Evolutionary conservation across 2,113 vertebrate species (phyloP).

Genomic region (Lycocorax pyrrhopterus): DNA sequence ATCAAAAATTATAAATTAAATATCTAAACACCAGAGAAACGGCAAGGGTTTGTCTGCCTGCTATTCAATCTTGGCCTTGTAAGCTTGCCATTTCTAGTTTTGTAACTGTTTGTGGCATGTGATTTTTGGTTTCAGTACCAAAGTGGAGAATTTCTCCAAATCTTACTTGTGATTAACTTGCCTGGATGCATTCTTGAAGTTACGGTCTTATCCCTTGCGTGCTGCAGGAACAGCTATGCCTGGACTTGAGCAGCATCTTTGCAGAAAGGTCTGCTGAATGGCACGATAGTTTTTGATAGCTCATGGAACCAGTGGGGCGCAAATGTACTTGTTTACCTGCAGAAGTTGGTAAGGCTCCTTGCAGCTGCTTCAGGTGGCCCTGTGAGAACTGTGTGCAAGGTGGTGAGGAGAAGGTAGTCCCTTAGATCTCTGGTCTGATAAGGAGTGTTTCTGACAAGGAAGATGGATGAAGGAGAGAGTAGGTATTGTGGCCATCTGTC

Average conservation of each 20-base stretch:
- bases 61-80: background rate
- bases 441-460: background rate
- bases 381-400: background rate
- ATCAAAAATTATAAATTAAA: background rate
- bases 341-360: background rate
- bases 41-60: background rate
- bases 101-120: background rate
- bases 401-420: background rate
- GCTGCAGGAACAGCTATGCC: background rate
- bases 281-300: background rate
- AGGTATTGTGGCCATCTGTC: background rate
- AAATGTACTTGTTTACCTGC: background rate
- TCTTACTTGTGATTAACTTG: background rate
- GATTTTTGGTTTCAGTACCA: background rate
- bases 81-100: background rate
- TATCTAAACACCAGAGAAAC: background rate
- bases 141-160: accelerated
- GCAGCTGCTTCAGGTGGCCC: background rate
- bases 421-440: background rate
- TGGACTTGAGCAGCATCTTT: background rate
- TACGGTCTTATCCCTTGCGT: accelerated
- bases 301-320: accelerated
- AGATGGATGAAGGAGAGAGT: background rate
- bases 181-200: background rate
- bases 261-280: background rate